Percentiles rank a stretch among this genome's conserved stretches.
These are phyloP conservation scores for Pteropus alecto DNA, from an alignment of 2,113 vertebrate species.

Conservation along the genomic window DNA sequence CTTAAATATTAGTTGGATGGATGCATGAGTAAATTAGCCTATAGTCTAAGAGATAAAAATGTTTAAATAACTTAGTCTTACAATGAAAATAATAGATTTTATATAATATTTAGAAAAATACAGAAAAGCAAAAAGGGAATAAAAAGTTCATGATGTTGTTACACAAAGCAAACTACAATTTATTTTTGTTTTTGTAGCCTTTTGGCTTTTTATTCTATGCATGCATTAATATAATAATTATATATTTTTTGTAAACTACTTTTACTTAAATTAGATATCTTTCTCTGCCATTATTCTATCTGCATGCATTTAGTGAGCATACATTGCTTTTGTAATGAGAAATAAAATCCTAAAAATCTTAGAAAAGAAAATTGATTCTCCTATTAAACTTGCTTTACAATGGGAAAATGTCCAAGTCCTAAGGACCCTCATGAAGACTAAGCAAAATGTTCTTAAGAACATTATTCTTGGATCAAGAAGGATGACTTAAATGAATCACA, in stretches of 20 bases:
- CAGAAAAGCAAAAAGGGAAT: background rate
- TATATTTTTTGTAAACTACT: background rate
- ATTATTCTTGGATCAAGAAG: background rate
- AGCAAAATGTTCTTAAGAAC: background rate
- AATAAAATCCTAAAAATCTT: background rate
- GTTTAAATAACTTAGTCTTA: background rate
- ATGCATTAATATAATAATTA: background rate
- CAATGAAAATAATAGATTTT: background rate
- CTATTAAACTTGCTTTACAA: slow-evolving; percentile 1
- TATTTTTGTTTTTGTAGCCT: background rate
- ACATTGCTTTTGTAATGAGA: background rate
- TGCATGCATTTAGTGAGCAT: background rate
- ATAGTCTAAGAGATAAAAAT: background rate
- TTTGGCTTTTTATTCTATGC: background rate
- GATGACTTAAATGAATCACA: background rate
- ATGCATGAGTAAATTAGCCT: background rate
- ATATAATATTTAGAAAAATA: background rate
- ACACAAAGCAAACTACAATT: background rate
- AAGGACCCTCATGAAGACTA: background rate
- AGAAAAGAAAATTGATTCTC: background rate
- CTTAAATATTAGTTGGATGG: background rate
- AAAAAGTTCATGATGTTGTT: background rate
- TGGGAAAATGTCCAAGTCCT: background rate
- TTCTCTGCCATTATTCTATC: background rate
- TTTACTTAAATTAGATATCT: background rate